Evolutionary conservation across 2,113 vertebrate genomes (phyloP), one percentile per base, ranked within the genome.

Genomic region (Xenopus borealis): DNA sequence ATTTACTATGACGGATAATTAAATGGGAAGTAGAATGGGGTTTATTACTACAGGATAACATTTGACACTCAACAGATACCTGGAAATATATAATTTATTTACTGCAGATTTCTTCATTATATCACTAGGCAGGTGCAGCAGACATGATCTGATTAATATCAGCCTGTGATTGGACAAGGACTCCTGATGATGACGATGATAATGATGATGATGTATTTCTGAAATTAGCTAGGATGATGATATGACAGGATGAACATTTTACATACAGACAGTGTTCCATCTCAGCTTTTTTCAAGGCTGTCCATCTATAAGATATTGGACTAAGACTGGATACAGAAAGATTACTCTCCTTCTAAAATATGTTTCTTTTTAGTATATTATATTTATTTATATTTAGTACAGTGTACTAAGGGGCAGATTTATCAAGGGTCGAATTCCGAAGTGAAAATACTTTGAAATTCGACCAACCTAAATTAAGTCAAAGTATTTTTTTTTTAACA

Each of bases 1-100:
- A 90, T 86, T 87, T 90, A 88, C 85, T 81, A 75, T 88, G 89
- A 91, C 67, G 89, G 89, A 88, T 90, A 91, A 90, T 89, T 89
- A 84, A 89, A 91, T 89, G 87, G 88, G 87, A 83, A 78, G 68
- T 77, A 89, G 86, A 89, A 87, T 77, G 81, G 83, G 81, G 83
- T 91, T 89, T 89, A 86, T 91, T 89, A 89, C 81, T 82, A 82
- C 85, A 88, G 85, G 88, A 91, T 84, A 85, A 84, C 79, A 79
- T 64, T 80, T 90, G 94, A 95, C 90, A 91, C 86, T 91, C 87
- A 90, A 90, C 94, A 95, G 94, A 94, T 91, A 92, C 91, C 88
- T 91, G 88, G 82, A 89, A 86, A 88, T 84, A 94, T 93, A 93
- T 91, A 88, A 91, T 78, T 94, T 87, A 88, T 87, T 85, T 82